Conservation (phyloP, 2,888 invertebrate species). For the Plagodis pulveraria region DNA sequence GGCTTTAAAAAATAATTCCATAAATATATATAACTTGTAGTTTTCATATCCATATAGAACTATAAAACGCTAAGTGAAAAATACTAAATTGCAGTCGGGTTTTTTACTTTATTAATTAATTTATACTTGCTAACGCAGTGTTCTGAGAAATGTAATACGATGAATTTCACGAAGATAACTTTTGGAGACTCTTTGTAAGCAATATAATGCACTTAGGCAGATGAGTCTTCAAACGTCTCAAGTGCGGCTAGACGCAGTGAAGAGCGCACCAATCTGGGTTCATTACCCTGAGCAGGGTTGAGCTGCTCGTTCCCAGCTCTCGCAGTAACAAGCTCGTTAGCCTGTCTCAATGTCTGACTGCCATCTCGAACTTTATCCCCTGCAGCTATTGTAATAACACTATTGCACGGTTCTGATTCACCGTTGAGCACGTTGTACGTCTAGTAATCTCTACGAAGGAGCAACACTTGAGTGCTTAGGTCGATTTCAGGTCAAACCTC, state of each 20-base stretch:
- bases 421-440: conserved; percentile 31
- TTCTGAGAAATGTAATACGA: too few species aligned
- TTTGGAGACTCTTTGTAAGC: too few species aligned
- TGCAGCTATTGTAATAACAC: conserved; percentile 47
- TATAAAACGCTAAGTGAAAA: too few species aligned
- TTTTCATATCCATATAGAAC: too few species aligned
- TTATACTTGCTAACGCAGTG: too few species aligned
- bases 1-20: too few species aligned
- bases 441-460: conserved; percentile 33
- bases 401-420: conserved; percentile 25
- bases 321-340: conserved; percentile 56
- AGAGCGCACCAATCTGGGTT: conserved; percentile 44
- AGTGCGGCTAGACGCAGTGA: conserved; percentile 33
- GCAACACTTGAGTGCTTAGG: conserved; percentile 43
- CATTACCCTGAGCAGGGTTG: conserved; percentile 47
- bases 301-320: conserved; percentile 38
- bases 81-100: too few species aligned
- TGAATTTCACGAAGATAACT: too few species aligned
- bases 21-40: too few species aligned
- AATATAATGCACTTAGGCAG: too few species aligned
- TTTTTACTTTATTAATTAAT: too few species aligned
- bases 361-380: conserved; percentile 41
- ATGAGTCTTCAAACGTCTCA: conserved; percentile 22
- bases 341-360: conserved; percentile 42
- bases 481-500: conserved; percentile 48